Conservation (phyloP, 2,797 vertebrate species). For the Tarsius wallacei region DNA sequence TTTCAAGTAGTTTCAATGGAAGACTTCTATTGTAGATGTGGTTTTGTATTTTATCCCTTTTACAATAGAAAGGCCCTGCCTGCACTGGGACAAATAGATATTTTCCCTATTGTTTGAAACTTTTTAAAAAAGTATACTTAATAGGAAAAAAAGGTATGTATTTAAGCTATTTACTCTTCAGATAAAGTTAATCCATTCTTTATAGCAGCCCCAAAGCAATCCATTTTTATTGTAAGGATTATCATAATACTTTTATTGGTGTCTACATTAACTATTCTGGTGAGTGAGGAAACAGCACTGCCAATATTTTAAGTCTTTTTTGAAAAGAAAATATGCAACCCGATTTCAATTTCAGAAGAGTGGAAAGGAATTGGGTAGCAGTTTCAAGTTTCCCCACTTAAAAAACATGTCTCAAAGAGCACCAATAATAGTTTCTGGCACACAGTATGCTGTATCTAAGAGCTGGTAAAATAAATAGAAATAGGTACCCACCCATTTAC, state of each 20-base stretch:
- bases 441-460: not conserved
- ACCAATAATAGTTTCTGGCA: not conserved
- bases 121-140: conserved; percentile 62
- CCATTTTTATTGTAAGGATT: conserved; percentile 47
- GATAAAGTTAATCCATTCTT: conserved; percentile 53
- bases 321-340: not conserved
- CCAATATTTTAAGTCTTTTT: conserved; percentile 6
- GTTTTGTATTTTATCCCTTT: conserved; percentile 35
- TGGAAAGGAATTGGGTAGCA: not conserved
- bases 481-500: not conserved
- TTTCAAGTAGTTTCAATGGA: conserved; percentile 31
- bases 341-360: not conserved
- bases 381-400: conserved; percentile 2
- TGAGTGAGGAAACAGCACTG: not conserved
- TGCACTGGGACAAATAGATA: not conserved
- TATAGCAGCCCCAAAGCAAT: conserved; percentile 11
- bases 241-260: not conserved
- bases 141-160: not conserved
- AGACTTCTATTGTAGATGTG: not conserved
- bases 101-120: conserved; percentile 11
- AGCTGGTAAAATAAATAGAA: conserved; percentile 1
- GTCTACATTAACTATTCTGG: not conserved
- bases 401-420: not conserved
- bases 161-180: conserved; percentile 61
- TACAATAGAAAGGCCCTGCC: not conserved